Evolutionary conservation across 35 echinoderm and acorn worm species (phyloP).

Genomic region (Apostichopus californicus): DNA sequence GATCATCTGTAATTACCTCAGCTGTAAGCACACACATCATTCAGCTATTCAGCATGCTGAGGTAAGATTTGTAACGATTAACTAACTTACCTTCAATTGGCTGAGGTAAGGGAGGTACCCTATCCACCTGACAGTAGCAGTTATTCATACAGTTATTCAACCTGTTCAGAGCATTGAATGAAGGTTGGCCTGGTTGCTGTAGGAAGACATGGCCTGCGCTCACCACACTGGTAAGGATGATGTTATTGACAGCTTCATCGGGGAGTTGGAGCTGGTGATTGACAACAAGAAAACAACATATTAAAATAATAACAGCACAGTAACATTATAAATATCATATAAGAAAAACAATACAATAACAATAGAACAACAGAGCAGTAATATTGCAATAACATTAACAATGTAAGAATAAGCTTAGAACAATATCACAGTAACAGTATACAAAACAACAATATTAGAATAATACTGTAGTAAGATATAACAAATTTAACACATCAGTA

Average conservation of each 20-base stretch:
- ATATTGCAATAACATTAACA: too few species aligned
- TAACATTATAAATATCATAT: too few species aligned
- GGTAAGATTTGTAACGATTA: too few species aligned
- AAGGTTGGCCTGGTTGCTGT: constrained; percentile 88
- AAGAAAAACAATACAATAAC: neutral
- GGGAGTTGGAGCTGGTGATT: constrained; percentile 74
- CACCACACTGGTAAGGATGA: constrained; percentile 84
- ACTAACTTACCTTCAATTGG: constrained; percentile 83
- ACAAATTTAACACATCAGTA: too few species aligned
- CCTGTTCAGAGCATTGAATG: constrained; percentile 70
- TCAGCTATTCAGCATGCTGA: too few species aligned
- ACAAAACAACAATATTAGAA: too few species aligned
- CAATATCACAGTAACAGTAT: too few species aligned
- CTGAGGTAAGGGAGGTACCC: constrained; percentile 75
- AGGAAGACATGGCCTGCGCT: constrained; percentile 90
- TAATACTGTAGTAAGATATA: too few species aligned
- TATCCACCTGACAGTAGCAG: constrained; percentile 64
- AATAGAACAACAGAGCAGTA: too few species aligned
- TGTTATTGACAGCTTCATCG: constrained; percentile 73
- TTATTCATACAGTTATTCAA: constrained; percentile 80
- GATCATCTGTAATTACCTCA: too few species aligned
- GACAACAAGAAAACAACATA: neutral
- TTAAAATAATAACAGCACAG: neutral
- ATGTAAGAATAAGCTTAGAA: too few species aligned
- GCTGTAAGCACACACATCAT: too few species aligned